phyloP scores from a whole-genome alignment of 2,797 vertebrate species.

The Smutsia temminckii region DNA sequence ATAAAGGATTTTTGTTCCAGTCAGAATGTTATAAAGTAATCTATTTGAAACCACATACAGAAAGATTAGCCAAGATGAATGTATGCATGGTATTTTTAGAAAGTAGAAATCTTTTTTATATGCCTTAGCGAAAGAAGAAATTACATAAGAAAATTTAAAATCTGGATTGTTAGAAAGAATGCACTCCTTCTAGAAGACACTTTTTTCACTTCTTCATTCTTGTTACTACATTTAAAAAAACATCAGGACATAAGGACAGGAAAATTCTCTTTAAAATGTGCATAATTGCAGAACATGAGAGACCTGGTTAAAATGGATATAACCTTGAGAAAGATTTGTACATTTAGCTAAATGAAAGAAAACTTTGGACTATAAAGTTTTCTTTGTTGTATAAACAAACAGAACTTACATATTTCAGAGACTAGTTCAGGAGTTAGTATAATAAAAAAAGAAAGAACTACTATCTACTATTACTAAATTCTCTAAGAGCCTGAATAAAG shows the following conservation, averaged over 20 bases:
- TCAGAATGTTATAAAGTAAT: constrained; percentile 68
- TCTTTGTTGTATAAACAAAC: background rate
- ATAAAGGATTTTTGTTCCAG: constrained; percentile 66
- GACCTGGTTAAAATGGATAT: background rate
- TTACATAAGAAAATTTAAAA: constrained; percentile 75
- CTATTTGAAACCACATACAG: constrained; percentile 68
- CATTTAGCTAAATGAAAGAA: constrained; percentile 55
- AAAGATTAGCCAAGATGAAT: constrained; percentile 79
- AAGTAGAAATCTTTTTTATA: constrained; percentile 70
- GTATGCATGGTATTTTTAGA: constrained; percentile 77
- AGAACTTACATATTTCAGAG: background rate
- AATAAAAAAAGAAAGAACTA: background rate
- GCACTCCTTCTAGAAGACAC: constrained; percentile 58
- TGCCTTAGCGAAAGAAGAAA: constrained; percentile 66
- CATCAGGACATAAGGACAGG: background rate
- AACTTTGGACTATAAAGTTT: background rate
- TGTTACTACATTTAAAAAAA: constrained; percentile 63
- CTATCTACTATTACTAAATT: background rate
- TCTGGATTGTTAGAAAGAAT: constrained; percentile 58
- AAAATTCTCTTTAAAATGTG: constrained; percentile 49
- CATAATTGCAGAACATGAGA: background rate
- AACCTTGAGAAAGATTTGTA: constrained; percentile 27
- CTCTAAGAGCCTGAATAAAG: background rate
- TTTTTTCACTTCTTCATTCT: constrained; percentile 49
- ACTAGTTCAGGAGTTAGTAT: background rate